Conservation (phyloP, 2,113 vertebrate genomes). For the Electrona antarctica region DNA sequence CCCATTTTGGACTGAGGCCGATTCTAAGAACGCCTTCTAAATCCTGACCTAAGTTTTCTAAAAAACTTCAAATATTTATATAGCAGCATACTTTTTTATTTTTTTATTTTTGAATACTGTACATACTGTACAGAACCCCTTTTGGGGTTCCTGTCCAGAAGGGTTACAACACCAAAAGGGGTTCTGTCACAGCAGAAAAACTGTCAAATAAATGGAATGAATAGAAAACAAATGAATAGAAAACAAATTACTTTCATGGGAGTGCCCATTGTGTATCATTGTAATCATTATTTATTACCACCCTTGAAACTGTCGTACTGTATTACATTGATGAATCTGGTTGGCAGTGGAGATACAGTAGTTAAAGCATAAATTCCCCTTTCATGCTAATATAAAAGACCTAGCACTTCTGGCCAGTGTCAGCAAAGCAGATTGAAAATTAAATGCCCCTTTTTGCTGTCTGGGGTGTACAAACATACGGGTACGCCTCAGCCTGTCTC, state of each 20-base stretch:
- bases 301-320: neutral
- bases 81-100: too few species aligned
- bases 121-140: too few species aligned
- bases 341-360: neutral
- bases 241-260: neutral
- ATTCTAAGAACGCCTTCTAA: too few species aligned
- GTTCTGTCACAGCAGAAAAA: too few species aligned
- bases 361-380: neutral
- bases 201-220: too few species aligned
- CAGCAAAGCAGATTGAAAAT: neutral
- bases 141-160: too few species aligned
- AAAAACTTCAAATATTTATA: too few species aligned
- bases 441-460: neutral
- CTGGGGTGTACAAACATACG: neutral
- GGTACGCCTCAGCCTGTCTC: neutral
- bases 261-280: neutral
- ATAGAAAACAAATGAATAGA: neutral
- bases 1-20: too few species aligned
- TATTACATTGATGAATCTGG: neutral
- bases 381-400: neutral
- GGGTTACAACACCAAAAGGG: too few species aligned
- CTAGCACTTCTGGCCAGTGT: neutral
- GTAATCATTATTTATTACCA: neutral
- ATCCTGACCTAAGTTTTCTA: too few species aligned
- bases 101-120: too few species aligned